Conservation (phyloP, 1,140 invertebrate genomes). For the Euura lappo region DNA sequence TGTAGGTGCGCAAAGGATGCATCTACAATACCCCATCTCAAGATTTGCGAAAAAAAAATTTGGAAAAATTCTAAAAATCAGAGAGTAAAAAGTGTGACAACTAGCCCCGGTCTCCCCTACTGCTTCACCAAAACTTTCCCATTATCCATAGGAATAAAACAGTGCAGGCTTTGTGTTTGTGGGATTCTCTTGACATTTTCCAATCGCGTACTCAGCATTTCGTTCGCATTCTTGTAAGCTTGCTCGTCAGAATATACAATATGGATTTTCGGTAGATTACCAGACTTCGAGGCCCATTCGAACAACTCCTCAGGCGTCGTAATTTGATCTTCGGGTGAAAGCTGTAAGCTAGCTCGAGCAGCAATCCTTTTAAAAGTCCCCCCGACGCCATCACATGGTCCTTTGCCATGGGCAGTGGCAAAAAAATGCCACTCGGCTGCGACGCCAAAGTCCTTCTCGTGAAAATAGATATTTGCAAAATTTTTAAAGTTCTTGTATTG, state of each 20-base stretch:
- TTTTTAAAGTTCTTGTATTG: constrained; percentile 31
- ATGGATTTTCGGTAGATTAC: constrained; percentile 9
- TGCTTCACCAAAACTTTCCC: constrained; percentile 13
- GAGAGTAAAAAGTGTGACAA: no score
- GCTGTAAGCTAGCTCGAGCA: constrained; percentile 22
- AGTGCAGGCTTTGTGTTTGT: constrained; percentile 8
- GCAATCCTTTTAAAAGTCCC: constrained; percentile 22
- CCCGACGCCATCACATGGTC: constrained; percentile 25
- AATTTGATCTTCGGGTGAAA: constrained; percentile 17
- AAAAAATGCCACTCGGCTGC: constrained; percentile 39
- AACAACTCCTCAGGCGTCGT: background rate
- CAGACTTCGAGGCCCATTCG: background rate
- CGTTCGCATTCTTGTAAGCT: constrained; percentile 6
- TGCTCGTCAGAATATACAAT: constrained; percentile 8
- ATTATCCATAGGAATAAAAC: constrained; percentile 12
- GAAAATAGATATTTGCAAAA: constrained; percentile 22
- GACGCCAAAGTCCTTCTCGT: constrained; percentile 20
- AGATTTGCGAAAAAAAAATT: no score
- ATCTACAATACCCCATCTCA: no score
- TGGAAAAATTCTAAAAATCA: no score
- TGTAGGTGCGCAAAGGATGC: no score
- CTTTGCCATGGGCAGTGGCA: constrained; percentile 39
- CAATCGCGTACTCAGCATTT: constrained; percentile 8
- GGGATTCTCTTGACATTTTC: constrained; percentile 11
- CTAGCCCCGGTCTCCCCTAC: no score